phyloP scores from a whole-genome alignment of 2,888 invertebrate genomes.

The Drosophila lacicola region DNA sequence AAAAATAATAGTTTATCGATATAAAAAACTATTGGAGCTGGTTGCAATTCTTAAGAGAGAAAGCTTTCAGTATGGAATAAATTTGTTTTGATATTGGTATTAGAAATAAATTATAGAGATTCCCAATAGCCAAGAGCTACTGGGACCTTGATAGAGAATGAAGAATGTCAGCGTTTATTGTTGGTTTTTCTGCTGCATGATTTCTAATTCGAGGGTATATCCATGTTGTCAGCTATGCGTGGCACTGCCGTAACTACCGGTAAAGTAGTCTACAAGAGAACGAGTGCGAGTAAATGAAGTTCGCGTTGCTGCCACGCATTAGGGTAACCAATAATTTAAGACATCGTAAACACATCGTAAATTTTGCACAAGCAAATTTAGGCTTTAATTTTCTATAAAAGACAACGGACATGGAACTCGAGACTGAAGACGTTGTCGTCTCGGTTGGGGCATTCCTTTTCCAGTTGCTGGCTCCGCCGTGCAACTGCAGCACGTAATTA shows the following conservation, averaged over 20 bases:
- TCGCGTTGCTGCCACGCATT: slow-evolving; percentile 75
- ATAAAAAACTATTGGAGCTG: too few relatives aligned
- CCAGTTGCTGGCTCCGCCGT: slow-evolving; percentile 16
- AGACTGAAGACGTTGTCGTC: slow-evolving; percentile 22
- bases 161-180: too few relatives aligned
- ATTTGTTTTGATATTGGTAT: too few relatives aligned
- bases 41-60: too few relatives aligned
- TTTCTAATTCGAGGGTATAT: neutral
- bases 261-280: neutral
- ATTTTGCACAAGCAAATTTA: slow-evolving; percentile 76
- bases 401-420: slow-evolving; percentile 35
- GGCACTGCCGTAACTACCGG: too few relatives aligned
- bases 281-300: slow-evolving; percentile 47
- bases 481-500: slow-evolving; percentile 67
- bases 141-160: neutral
- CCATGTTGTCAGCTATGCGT: too few relatives aligned
- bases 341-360: slow-evolving; percentile 83
- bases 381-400: slow-evolving; percentile 69
- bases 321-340: slow-evolving; percentile 79
- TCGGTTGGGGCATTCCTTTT: slow-evolving; percentile 44
- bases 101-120: too few relatives aligned
- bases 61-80: too few relatives aligned
- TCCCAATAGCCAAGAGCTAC: too few relatives aligned
- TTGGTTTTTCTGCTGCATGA: neutral
- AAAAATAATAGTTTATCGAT: too few relatives aligned